Percentiles rank a stretch among this genome's conserved stretches.
Conservation (phyloP, 2,888 invertebrate genomes). For the Opisthograptis luteolata region DNA sequence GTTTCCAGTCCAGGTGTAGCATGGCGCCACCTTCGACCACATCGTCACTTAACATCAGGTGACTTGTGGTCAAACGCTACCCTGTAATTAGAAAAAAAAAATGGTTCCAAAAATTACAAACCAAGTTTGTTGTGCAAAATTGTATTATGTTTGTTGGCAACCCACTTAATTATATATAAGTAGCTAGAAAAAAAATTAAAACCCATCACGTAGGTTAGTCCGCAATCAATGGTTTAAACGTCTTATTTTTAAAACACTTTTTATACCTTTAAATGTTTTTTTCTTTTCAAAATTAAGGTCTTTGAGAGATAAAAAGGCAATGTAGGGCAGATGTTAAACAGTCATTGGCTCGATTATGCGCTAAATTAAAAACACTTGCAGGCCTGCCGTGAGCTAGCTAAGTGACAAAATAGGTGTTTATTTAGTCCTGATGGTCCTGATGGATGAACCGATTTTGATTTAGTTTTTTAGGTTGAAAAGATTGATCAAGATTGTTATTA, state of each 20-base stretch:
- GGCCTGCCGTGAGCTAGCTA: not conserved
- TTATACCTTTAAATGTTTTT: slow-evolving; percentile 1
- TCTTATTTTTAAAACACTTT: too few species aligned
- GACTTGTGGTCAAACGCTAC: too few species aligned
- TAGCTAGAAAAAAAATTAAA: slow-evolving; percentile 12
- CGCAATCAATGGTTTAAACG: slow-evolving; percentile 5
- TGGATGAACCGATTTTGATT: too few species aligned
- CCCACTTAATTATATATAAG: too few species aligned
- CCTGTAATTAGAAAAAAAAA: too few species aligned
- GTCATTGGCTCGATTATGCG: slow-evolving; percentile 9
- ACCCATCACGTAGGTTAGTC: slow-evolving; percentile 12
- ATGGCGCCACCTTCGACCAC: too few species aligned
- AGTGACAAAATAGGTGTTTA: not conserved
- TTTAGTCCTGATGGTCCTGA: not conserved
- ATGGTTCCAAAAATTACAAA: too few species aligned
- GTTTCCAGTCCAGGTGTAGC: too few species aligned
- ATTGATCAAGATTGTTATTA: too few species aligned
- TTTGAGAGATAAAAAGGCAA: slow-evolving; percentile 12
- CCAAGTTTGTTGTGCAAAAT: too few species aligned
- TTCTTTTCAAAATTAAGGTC: slow-evolving; percentile 14
- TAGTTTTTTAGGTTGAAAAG: too few species aligned
- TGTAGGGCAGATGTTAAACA: slow-evolving; percentile 20
- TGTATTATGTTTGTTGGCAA: slow-evolving; percentile 3
- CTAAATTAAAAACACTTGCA: slow-evolving; percentile 16
- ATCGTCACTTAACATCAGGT: too few species aligned